Evolutionary conservation across 2,113 vertebrate species (phyloP), one percentile per base, ranked within the genome.

Genomic region (Nothoprocta perdicaria): DNA sequence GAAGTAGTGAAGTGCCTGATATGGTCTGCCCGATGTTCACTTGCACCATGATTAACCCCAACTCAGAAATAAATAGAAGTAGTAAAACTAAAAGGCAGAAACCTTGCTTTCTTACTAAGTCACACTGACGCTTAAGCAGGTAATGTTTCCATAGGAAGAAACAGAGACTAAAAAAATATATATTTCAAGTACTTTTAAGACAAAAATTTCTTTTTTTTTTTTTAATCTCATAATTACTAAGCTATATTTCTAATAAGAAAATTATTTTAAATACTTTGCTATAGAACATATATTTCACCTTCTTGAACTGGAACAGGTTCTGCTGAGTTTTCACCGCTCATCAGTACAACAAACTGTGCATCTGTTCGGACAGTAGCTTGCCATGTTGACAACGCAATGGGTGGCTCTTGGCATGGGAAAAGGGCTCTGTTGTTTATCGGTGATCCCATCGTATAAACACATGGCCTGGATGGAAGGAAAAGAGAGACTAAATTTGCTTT

Each of bases 321-420:
- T 80, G 98, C 97, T 94, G 98, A 96, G 92, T 99, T 99, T 97
- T 99, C 99, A 57, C 99, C 99, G 50, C 99, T 99, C 98, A 98
- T 98, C 97, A 99, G 97, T 95, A 99, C 99, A 97, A 98, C 97
- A 97, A 98, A 99, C 83, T 97, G 97, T 83, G 96, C 96, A 95
- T 98, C 98, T 97, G 99, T 96, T 97, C 96, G 97, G 57, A 99
- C 97, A 62, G 97, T 97, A 46, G 98, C 98, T 96, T 98, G 98
- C 99, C 99, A 99, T 17, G 99, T 99, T 97, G 99, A 99, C 98
- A 99, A 98, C 95, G 99, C 99, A 97, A 98, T 95, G n/a, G 99
- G 98, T 83, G 99, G 98, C 79, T 99, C 99, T 97, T 99, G 99
- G 97, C 99, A 99, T 58, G 99, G 99, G 96, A 99, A 99, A 93